Conservation (phyloP, 2,888 invertebrate species). For the Hirtodrosophila confusa region DNA sequence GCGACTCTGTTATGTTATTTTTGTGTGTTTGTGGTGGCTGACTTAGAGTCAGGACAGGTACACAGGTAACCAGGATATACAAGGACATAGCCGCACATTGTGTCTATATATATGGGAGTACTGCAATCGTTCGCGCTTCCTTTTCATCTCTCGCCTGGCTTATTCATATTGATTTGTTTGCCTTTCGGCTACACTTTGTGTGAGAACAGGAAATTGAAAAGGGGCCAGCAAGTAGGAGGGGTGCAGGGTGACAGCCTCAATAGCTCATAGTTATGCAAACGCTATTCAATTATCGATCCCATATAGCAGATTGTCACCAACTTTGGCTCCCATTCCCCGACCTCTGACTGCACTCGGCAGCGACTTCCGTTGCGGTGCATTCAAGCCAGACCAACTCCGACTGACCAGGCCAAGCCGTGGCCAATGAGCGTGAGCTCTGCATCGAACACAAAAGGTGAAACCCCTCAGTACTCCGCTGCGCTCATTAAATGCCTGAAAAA, state of each 20-base stretch:
- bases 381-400: constrained; percentile 28
- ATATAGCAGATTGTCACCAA: constrained; percentile 58
- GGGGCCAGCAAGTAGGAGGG: constrained; percentile 5
- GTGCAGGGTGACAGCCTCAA: constrained; percentile 8
- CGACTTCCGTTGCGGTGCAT: constrained; percentile 66
- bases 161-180: constrained; percentile 73
- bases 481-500: constrained; percentile 63
- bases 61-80: constrained; percentile 42
- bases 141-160: constrained; percentile 47
- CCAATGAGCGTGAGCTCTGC: constrained; percentile 11
- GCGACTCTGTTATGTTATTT: constrained; percentile 35
- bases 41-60: constrained; percentile 33
- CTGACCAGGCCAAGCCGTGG: constrained; percentile 29
- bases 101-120: background rate
- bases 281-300: constrained; percentile 36
- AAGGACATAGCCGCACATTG: constrained; percentile 11
- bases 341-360: constrained; percentile 44
- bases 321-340: constrained; percentile 38
- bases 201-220: constrained; percentile 72
- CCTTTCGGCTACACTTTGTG: constrained; percentile 55
- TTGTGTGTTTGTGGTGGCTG: constrained; percentile 25
- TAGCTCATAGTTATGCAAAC: constrained; percentile 49
- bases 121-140: constrained; percentile 47
- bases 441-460: constrained; percentile 35
- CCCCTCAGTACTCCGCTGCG: constrained; percentile 6